phyloP scores from a whole-genome alignment of 1,140 invertebrate species.

The Trinorchestia longiramus region DNA sequence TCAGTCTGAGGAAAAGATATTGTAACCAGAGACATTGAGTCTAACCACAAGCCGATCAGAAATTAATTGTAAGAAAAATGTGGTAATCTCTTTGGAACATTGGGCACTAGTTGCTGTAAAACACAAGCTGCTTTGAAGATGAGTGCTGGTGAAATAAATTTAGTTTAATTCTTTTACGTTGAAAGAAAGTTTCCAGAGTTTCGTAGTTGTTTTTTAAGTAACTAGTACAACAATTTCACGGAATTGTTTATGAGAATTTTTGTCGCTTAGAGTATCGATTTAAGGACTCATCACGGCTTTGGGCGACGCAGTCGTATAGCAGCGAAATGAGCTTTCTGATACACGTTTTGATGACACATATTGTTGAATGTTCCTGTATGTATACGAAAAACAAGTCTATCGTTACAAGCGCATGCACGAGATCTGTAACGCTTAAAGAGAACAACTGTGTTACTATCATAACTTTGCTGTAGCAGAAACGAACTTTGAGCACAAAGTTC shows the following conservation, averaged over 20 bases:
- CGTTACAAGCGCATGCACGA: background rate
- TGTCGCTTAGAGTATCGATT: background rate
- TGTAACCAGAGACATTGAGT: too few relatives aligned
- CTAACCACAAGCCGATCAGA: background rate
- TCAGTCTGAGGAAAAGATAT: too few relatives aligned
- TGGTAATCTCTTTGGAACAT: background rate
- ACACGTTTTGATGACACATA: too few relatives aligned
- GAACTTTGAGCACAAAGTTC: background rate
- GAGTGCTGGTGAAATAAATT: background rate
- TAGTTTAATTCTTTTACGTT: background rate
- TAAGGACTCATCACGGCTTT: background rate
- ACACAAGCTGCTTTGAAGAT: background rate
- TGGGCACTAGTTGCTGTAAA: background rate
- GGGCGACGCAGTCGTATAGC: too few relatives aligned
- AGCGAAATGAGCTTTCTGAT: too few relatives aligned
- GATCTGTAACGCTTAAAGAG: background rate
- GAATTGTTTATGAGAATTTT: background rate
- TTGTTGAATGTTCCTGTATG: background rate
- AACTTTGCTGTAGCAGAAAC: background rate
- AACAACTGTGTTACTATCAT: background rate
- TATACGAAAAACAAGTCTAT: background rate
- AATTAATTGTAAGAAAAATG: background rate
- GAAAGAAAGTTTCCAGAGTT: background rate
- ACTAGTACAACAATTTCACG: too few relatives aligned
- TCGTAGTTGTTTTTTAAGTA: background rate